Base-by-base conservation (phyloP, 2,113 vertebrate species). In the Pseudolaguvia tuberculata region DNA sequence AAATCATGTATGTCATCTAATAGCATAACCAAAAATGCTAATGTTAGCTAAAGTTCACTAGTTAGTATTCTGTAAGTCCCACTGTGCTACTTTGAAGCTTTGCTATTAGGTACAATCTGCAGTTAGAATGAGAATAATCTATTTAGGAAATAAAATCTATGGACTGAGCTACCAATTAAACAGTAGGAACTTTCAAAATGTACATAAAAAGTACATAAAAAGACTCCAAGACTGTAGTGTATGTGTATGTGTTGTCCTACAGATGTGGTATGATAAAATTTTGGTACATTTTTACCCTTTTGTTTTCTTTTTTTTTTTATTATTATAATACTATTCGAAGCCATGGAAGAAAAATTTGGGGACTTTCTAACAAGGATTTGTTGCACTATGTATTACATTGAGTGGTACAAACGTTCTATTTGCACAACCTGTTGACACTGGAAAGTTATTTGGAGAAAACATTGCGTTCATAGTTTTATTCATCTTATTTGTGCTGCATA, bases 121-220 rank as follows among this genome's bases (percentile, higher is more conserved):
- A 67, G 63, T 4, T 67, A 67, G 8, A 67, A 67, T 25, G 2
- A 90, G 92, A 66, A 14, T 39, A 11, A 53, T 57, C 20, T 67
- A n/a, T 52, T 25, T 25, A 21, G 56, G 13, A 75, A 58, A 31
- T 10, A 27, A 62, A 47, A 17, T 90, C 86, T 86, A 82, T 90
- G 88, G 83, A 83, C 85, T 83, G 81, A 92, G 88, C 90, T 86
- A 72, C 83, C 83, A 79, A 80, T 83, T 66, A 50, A 66, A 21
- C 23, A 27, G 21, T 27, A 27, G 7, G 23, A 10, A 67, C 20
- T 48, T 67, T 67, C 63, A 12, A 87, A 80, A 90, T 93, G 92
- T 94, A 94, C 92, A 94, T 92, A 92, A 93, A n/a, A 92, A 92
- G 91, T 93, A 95, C 93, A 91, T 92, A 93, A 92, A 94, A 86